Conservation (phyloP, 2,113 vertebrate species). For the Nannobrachium achirus region DNA sequence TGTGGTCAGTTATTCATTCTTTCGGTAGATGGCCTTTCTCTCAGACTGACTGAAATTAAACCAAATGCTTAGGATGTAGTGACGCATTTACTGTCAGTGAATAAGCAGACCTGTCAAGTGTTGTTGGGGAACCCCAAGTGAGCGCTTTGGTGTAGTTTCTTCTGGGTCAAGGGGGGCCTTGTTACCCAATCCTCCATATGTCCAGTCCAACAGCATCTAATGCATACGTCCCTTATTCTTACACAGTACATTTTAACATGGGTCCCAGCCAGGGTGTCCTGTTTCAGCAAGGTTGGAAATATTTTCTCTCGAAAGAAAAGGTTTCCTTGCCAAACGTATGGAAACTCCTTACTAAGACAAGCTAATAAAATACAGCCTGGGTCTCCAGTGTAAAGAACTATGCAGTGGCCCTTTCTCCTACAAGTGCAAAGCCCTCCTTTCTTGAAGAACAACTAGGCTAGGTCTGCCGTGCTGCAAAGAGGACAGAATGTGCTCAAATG, state of each 20-base stretch:
- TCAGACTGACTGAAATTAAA: slow-evolving; percentile 1
- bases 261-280: slow-evolving; percentile 27
- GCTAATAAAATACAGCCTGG: slow-evolving; percentile 25
- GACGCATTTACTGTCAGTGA: neutral
- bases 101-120: neutral
- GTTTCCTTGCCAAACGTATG: slow-evolving; percentile 35
- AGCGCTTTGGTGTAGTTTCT: slow-evolving; percentile 6
- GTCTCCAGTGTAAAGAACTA: slow-evolving; percentile 31
- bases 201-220: neutral
- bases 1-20: neutral
- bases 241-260: slow-evolving; percentile 22
- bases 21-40: neutral
- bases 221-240: slow-evolving; percentile 27
- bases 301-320: slow-evolving; percentile 30
- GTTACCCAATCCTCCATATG: neutral
- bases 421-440: slow-evolving; percentile 19
- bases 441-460: slow-evolving; percentile 23
- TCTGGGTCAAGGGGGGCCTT: neutral
- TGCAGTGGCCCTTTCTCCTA: neutral
- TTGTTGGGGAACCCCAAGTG: slow-evolving; percentile 12
- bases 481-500: slow-evolving; percentile 46
- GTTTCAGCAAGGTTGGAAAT: slow-evolving; percentile 48
- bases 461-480: slow-evolving; percentile 36
- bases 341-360: slow-evolving; percentile 33
- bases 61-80: neutral